phyloP scores from a whole-genome alignment of 2,797 vertebrate species.

The Macropus fuliginosus region DNA sequence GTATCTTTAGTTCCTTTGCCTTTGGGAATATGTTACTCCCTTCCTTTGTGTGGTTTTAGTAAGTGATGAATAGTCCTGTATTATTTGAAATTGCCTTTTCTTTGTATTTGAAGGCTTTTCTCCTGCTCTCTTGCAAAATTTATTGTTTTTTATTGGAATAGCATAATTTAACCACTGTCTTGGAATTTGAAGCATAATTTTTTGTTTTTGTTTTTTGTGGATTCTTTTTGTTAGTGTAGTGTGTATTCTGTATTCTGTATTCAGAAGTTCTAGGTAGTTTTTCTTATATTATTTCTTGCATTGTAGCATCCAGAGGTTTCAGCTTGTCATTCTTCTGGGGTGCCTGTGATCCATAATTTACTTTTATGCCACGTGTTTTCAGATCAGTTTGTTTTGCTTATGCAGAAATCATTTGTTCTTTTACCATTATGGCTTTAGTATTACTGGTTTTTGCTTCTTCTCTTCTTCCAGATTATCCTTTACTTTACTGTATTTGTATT shows the following conservation, averaged over 20 bases:
- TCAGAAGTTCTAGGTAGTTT: background rate
- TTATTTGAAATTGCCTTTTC: background rate
- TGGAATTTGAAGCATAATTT: background rate
- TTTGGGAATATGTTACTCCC: background rate
- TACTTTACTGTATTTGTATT: too few relatives aligned
- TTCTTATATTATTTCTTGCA: background rate
- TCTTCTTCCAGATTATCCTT: too few relatives aligned
- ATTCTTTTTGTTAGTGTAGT: background rate
- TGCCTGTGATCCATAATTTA: too few relatives aligned
- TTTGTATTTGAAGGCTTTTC: background rate
- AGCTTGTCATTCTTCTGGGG: too few relatives aligned
- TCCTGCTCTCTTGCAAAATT: background rate
- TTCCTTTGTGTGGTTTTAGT: background rate
- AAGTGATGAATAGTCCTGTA: background rate
- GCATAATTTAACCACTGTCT: background rate
- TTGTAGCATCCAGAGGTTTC: background rate
- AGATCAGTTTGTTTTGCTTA: too few relatives aligned
- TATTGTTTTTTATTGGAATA: background rate
- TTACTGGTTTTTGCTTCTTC: too few relatives aligned
- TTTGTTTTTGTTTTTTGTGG: background rate
- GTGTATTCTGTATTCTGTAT: background rate
- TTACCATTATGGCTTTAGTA: too few relatives aligned
- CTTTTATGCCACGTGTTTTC: too few relatives aligned
- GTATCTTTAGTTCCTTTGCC: background rate
- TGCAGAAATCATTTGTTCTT: too few relatives aligned